Evolutionary conservation across 1,140 invertebrate species (phyloP).

Genomic region (Drosophila mojavensis): DNA sequence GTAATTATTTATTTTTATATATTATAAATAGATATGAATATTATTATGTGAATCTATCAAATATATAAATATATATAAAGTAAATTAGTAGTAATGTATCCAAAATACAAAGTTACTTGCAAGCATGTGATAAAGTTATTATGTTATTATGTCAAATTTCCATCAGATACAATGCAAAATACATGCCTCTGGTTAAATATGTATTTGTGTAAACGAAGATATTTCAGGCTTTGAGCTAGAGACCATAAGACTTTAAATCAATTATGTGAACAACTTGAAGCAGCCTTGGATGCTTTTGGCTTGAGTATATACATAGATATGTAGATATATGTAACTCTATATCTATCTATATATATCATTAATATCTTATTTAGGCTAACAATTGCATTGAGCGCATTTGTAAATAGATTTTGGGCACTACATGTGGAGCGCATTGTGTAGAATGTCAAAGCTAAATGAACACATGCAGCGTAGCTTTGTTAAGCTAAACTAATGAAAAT

Average conservation of each 20-base stretch:
- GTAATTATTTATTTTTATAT: no score
- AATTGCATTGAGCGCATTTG: slow-evolving; percentile 1
- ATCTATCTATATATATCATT: not conserved
- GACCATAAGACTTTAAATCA: not conserved
- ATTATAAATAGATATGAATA: no score
- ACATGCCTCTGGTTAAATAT: not conserved
- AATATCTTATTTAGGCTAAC: not conserved
- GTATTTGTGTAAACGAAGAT: not conserved
- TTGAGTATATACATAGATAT: not conserved
- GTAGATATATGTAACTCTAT: not conserved
- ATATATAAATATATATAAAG: no score
- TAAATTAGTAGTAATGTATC: no score
- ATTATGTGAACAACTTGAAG: not conserved
- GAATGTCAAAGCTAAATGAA: not conserved
- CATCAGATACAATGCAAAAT: no score
- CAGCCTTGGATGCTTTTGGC: not conserved
- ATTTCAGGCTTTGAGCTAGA: not conserved
- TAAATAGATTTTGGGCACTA: not conserved
- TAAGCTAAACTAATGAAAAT: slow-evolving; percentile 20
- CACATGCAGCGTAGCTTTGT: slow-evolving; percentile 10
- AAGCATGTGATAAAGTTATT: no score
- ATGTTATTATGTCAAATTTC: no score
- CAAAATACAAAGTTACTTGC: no score
- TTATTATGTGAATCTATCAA: no score
- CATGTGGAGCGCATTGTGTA: not conserved